Evolutionary conservation across 1,140 invertebrate genomes (phyloP).

Genomic region (Danaus melanippus): DNA sequence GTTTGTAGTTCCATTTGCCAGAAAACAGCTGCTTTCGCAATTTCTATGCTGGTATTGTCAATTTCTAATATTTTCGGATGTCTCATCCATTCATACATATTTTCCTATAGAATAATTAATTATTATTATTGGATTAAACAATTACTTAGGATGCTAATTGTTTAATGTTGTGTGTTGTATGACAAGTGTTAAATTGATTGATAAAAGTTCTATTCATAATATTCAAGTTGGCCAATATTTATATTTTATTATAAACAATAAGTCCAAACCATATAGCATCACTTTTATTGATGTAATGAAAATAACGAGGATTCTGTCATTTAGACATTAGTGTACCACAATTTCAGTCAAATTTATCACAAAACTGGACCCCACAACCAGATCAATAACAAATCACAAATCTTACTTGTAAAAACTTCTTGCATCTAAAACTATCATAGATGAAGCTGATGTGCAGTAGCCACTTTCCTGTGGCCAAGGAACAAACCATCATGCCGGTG

Average conservation of each 20-base stretch:
- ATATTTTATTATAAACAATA: too few species aligned
- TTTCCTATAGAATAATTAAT: slow-evolving; percentile 39
- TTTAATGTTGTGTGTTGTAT: neutral
- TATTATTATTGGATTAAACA: too few species aligned
- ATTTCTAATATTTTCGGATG: slow-evolving; percentile 63
- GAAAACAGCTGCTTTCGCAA: slow-evolving; percentile 53
- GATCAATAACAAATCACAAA: neutral
- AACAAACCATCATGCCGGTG: slow-evolving; percentile 65
- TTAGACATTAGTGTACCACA: too few species aligned
- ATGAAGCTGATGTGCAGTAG: slow-evolving; percentile 52
- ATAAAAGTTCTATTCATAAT: too few species aligned
- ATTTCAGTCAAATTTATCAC: too few species aligned
- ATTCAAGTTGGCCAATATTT: too few species aligned
- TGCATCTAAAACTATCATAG: slow-evolving; percentile 61
- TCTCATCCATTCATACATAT: slow-evolving; percentile 63
- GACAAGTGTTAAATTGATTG: too few species aligned
- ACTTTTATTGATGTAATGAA: too few species aligned
- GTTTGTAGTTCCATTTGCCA: slow-evolving; percentile 52
- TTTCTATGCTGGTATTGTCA: slow-evolving; percentile 57
- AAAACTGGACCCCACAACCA: too few species aligned
- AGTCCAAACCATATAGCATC: too few species aligned
- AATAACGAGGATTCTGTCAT: too few species aligned
- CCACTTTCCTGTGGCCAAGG: slow-evolving; percentile 61
- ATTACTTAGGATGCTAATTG: too few species aligned
- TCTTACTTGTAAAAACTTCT: slow-evolving; percentile 55